Base-by-base conservation (phyloP, 2,113 vertebrate species). In the Sebastes fasciatus region DNA sequence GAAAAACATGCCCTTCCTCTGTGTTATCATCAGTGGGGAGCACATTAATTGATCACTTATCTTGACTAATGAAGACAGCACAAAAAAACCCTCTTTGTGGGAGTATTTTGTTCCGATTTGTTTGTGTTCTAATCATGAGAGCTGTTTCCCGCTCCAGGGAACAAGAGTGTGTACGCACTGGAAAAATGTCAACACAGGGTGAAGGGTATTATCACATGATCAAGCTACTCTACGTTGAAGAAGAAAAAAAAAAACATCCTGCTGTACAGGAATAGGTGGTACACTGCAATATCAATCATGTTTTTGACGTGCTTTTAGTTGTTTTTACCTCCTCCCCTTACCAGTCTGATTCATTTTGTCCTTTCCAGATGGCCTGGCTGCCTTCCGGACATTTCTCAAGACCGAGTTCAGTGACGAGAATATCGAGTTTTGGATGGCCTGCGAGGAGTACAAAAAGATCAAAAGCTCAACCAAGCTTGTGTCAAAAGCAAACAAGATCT, bases 341-440 rank as follows among this genome's bases (percentile, higher is more conserved):
- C 8, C 3, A 34, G 0, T 40, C n/a, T 74, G 42, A 69, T 90
- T 78, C 1, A 12, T 79, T 34, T 8, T 84, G 26, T 84, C 21
- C 21, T 74, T 60, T 87, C 45, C 92, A 99, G 98, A 94, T 85
- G 98, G 98, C 6, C 93, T 98, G 87, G 95, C 95, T 0, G 96
- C 97, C 9, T 99, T 99, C 92, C 94, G 96, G 12, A 95, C 96
- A 1, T 99, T 99, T 80, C 95, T 99, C 60, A 97, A 97, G 93
- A 97, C 96, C 0, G 98, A 99, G 91, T 99, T 99, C 91, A 99
- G 98, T 0, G 96, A 99, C 68, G 98, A 99, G 92, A 99, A 99
- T 84, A 96, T 99, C 0, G 98, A 99, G 88, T 99, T 99, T 94
- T 99, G 98, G 98, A 93, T 99, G 93, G 98, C 97, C 6, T 99